Percentiles rank a stretch among this genome's conserved stretches.
phyloP scores from a whole-genome alignment of 2,888 invertebrate genomes.

The Odontocolon sp. region DNA sequence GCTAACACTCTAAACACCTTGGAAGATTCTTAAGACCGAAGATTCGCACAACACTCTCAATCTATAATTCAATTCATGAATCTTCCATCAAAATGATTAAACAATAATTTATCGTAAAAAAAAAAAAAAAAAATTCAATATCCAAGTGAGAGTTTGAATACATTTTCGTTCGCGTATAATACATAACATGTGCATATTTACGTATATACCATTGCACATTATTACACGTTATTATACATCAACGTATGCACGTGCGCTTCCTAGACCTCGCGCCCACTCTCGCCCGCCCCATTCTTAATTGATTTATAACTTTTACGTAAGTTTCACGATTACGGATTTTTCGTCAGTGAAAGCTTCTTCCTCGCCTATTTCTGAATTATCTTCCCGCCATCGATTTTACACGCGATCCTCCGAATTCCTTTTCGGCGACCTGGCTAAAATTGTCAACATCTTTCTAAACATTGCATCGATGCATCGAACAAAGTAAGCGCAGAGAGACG shows the following conservation, averaged over 20 bases:
- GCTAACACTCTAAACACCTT: too few species aligned
- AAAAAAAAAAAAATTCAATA: not conserved
- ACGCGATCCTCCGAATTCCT: too few species aligned
- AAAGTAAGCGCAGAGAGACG: not conserved
- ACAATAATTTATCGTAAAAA: not conserved
- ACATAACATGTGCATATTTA: too few species aligned
- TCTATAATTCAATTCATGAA: not conserved
- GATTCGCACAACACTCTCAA: too few species aligned
- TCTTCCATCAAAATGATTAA: not conserved
- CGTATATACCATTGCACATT: not conserved
- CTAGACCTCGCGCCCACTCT: slow-evolving; percentile 11
- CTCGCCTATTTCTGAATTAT: slow-evolving; percentile 31
- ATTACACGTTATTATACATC: not conserved
- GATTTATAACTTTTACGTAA: slow-evolving; percentile 55
- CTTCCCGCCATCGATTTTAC: not conserved
- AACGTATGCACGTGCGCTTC: not conserved
- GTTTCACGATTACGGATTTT: slow-evolving; percentile 36
- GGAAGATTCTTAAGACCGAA: too few species aligned
- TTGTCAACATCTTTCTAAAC: too few species aligned
- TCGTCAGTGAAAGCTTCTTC: slow-evolving; percentile 51
- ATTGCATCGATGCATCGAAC: not conserved
- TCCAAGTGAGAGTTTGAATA: not conserved
- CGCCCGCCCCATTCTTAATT: slow-evolving; percentile 42
- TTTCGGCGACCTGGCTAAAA: too few species aligned
- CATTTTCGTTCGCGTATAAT: too few species aligned